Evolutionary conservation across 2,797 vertebrate genomes (phyloP).

Genomic region (Falco novaeseelandiae): DNA sequence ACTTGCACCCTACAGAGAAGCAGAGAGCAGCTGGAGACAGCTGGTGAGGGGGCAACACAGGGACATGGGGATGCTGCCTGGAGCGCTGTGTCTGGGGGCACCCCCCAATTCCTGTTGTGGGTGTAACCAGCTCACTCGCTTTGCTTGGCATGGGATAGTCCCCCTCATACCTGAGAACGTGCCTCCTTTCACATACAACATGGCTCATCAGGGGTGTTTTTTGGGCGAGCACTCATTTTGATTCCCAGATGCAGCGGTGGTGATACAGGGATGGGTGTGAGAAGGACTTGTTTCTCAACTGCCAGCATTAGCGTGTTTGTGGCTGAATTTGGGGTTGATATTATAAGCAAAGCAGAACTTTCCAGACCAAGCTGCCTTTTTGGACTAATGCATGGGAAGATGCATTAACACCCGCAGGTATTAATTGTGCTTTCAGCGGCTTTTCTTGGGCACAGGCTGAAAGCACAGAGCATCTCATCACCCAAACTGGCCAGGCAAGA

Average conservation of each 20-base stretch:
- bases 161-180: accelerated
- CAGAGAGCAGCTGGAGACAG: not conserved
- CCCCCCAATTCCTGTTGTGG: not conserved
- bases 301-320: accelerated
- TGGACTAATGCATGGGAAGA: not conserved
- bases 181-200: accelerated
- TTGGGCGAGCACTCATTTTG: not conserved
- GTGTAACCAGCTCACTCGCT: not conserved
- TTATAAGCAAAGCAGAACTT: not conserved
- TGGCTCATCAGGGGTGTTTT: not conserved
- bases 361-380: not conserved
- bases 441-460: not conserved
- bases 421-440: not conserved
- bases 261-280: accelerated
- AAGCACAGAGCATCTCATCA: not conserved
- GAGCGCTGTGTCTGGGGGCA: not conserved
- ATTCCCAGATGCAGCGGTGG: not conserved
- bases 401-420: not conserved
- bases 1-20: not conserved
- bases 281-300: not conserved
- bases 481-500: not conserved
- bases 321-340: not conserved
- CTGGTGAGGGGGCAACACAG: accelerated
- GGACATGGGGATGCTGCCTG: not conserved
- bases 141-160: accelerated